Conservation (phyloP, 53 echinoderm and acorn worm genomes). For the Arbacia lixula region DNA sequence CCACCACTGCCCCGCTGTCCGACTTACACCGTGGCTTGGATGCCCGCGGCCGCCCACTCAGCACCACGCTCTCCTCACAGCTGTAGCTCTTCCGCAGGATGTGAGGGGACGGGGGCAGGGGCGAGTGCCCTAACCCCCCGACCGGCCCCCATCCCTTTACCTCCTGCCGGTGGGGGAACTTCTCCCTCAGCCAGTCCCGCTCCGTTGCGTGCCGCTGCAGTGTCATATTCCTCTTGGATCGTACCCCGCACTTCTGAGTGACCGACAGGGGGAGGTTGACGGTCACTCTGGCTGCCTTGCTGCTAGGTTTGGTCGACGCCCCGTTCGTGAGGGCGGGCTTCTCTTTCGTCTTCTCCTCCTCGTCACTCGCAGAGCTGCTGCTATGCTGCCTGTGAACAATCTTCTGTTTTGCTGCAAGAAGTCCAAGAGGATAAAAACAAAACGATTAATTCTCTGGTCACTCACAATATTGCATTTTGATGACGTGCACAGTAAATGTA, state of each 20-base stretch:
- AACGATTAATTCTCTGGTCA: too few species aligned
- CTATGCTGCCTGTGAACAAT: constrained; percentile 13
- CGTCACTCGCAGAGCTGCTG: constrained; percentile 45
- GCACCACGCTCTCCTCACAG: constrained; percentile 47
- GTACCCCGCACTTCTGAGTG: constrained; percentile 17
- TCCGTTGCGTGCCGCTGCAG: constrained; percentile 43
- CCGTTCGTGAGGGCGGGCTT: constrained; percentile 25
- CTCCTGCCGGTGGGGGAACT: constrained; percentile 23
- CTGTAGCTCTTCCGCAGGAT: constrained; percentile 38
- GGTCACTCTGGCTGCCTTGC: background rate
- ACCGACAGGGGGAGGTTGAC: background rate
- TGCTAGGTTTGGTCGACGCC: background rate
- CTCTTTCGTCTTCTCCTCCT: background rate
- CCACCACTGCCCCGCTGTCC: constrained; percentile 5
- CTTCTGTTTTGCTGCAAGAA: constrained; percentile 37
- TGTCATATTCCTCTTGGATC: constrained; percentile 12
- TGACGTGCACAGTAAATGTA: too few species aligned
- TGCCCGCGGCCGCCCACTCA: constrained; percentile 31
- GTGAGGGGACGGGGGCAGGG: background rate
- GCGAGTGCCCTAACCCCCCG: too few species aligned
- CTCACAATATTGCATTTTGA: too few species aligned
- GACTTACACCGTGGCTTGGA: constrained; percentile 24
- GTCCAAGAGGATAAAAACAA: too few species aligned
- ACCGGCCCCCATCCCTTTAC: too few species aligned
- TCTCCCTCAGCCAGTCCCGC: constrained; percentile 45